These are phyloP conservation scores for Spheniscus humboldti DNA, from an alignment of 2,797 vertebrate species.

Conservation along the genomic window DNA sequence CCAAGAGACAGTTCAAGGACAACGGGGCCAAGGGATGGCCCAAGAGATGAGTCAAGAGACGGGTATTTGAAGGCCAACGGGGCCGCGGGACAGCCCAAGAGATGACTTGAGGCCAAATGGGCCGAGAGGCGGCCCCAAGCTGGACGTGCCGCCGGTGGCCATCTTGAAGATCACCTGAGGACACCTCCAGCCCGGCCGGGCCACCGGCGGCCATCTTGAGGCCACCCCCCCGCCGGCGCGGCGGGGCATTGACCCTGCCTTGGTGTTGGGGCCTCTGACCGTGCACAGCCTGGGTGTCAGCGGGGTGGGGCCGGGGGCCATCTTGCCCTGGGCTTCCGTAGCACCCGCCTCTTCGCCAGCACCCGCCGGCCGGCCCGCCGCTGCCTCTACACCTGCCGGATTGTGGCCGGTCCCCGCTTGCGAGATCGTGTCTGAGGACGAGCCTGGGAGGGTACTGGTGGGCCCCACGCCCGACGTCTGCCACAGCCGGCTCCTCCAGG, in stretches of 20 bases:
- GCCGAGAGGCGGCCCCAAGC: not conserved
- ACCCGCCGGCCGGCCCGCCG: constrained; percentile 82
- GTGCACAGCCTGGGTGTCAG: constrained; percentile 90
- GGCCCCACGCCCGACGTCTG: constrained; percentile 82
- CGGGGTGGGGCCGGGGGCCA: constrained; percentile 81
- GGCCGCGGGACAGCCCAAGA: constrained; percentile 14
- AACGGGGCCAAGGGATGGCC: not conserved
- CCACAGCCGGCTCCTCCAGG: constrained; percentile 83
- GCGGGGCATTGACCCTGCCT: constrained; percentile 74
- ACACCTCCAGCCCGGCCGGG: constrained; percentile 66
- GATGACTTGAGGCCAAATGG: constrained; percentile 20
- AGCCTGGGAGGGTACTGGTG: constrained; percentile 85
- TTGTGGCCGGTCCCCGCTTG: constrained; percentile 91
- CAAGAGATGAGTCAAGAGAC: not conserved
- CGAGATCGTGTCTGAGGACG: constrained; percentile 90
- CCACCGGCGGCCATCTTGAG: constrained; percentile 83
- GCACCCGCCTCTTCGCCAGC: constrained; percentile 86
- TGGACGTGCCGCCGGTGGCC: not conserved
- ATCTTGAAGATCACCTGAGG: not conserved
- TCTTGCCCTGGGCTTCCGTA: constrained; percentile 92
- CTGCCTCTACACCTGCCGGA: constrained; percentile 91
- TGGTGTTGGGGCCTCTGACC: constrained; percentile 84
- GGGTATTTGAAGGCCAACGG: not conserved
- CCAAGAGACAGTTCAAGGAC: not conserved
- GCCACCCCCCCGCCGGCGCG: constrained; percentile 83